Conservation (phyloP, 1,140 invertebrate species). For the Drosophila yakuba region DNA sequence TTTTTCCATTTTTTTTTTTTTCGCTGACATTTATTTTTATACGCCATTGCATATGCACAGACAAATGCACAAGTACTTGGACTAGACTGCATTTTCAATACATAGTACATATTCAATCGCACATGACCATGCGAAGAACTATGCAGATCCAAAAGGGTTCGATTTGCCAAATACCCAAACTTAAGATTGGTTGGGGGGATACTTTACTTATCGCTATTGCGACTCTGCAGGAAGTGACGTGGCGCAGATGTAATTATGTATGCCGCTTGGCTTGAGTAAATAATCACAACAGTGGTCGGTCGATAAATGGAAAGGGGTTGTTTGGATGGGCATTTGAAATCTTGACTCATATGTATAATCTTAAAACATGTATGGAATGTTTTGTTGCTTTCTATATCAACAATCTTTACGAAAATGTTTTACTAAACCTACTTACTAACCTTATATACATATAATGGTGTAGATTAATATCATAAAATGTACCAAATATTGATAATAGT, state of each 20-base stretch:
- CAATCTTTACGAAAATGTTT: no score
- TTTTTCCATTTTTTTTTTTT: constrained; percentile 56
- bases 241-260: constrained; percentile 32
- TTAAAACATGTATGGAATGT: neutral
- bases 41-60: constrained; percentile 50
- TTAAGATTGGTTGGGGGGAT: constrained; percentile 4
- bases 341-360: neutral
- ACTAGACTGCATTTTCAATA: constrained; percentile 7
- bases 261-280: constrained; percentile 13
- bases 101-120: constrained; percentile 1
- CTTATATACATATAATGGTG: no score
- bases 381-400: no score
- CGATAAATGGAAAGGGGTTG: constrained; percentile 16
- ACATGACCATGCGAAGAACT: constrained; percentile 2
- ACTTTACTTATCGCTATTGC: constrained; percentile 6
- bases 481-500: no score
- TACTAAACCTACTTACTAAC: no score
- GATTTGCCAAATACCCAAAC: constrained; percentile 15
- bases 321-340: neutral
- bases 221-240: constrained; percentile 26
- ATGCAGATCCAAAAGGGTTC: constrained; percentile 27
- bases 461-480: no score
- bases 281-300: constrained; percentile 13
- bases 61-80: constrained; percentile 32
- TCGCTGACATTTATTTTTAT: constrained; percentile 74